These are phyloP conservation scores for Sebastes glaucus DNA, from an alignment of 2,797 vertebrate genomes.

Conservation along the genomic window DNA sequence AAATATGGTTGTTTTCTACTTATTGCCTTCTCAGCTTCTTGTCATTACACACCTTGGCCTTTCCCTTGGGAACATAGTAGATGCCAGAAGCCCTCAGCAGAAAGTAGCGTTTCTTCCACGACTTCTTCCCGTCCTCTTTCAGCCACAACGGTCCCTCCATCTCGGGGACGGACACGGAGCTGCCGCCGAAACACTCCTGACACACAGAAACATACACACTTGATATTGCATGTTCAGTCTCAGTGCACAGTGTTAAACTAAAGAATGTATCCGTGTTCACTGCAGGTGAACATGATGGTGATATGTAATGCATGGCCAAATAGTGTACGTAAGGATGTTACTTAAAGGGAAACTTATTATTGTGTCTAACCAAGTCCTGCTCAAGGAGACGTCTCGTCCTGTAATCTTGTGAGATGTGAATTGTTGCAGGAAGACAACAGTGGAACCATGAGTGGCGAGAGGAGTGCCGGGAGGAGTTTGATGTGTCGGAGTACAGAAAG, in stretches of 20 bases:
- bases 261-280: neutral
- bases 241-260: neutral
- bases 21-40: too few species aligned
- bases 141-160: constrained; percentile 97
- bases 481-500: too few species aligned
- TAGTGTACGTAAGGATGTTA: neutral
- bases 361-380: neutral
- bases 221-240: neutral
- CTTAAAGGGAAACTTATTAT: neutral
- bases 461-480: too few species aligned
- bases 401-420: accelerated
- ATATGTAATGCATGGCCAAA: neutral
- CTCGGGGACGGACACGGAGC: constrained; percentile 95
- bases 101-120: constrained; percentile 99
- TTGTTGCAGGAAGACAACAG: too few species aligned
- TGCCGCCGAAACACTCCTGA: constrained; percentile 97
- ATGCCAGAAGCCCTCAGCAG: constrained; percentile 95
- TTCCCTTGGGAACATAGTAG: constrained; percentile 95
- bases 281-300: neutral
- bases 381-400: accelerated
- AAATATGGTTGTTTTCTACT: too few species aligned
- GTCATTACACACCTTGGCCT: constrained; percentile 68
- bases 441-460: too few species aligned
- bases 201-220: constrained; percentile 13
- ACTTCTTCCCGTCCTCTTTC: constrained; percentile 98